Percentiles rank a stretch among this genome's conserved stretches.
These are phyloP conservation scores for Lamprotornis superbus DNA, from an alignment of 2,113 vertebrate genomes.

Conservation along the genomic window DNA sequence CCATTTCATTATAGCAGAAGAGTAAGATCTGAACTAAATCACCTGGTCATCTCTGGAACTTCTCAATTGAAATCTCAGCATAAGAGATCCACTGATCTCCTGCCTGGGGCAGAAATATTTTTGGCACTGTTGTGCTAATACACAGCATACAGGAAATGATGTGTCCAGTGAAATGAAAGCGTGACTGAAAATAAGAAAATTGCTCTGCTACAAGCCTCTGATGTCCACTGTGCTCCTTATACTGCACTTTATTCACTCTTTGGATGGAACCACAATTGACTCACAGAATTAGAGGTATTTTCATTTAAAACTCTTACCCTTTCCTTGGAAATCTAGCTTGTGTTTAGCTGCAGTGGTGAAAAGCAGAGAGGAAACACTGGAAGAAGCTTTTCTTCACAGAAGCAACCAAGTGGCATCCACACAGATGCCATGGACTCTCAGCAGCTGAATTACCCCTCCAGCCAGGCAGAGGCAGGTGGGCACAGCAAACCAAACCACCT, in stretches of 20 bases:
- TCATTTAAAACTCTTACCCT: background rate
- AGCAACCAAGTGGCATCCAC: background rate
- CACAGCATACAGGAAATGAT: background rate
- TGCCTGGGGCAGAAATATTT: background rate
- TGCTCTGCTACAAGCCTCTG: background rate
- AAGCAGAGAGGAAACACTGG: background rate
- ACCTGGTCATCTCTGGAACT: background rate
- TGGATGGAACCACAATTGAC: background rate
- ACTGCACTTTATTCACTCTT: background rate
- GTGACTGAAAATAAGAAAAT: background rate
- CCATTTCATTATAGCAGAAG: background rate
- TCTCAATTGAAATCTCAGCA: background rate
- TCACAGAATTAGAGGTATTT: background rate
- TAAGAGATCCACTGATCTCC: background rate
- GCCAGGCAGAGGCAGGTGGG: background rate
- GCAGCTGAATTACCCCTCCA: background rate
- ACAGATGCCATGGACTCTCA: background rate
- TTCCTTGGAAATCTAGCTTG: background rate
- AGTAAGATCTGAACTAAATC: background rate
- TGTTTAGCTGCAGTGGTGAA: background rate
- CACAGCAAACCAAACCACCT: background rate
- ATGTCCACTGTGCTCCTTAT: background rate
- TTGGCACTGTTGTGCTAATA: background rate
- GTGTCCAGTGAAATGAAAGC: background rate
- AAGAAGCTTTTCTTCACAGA: background rate